Conservation (phyloP, 2,888 invertebrate genomes). For the Agapostemon virescens region DNA sequence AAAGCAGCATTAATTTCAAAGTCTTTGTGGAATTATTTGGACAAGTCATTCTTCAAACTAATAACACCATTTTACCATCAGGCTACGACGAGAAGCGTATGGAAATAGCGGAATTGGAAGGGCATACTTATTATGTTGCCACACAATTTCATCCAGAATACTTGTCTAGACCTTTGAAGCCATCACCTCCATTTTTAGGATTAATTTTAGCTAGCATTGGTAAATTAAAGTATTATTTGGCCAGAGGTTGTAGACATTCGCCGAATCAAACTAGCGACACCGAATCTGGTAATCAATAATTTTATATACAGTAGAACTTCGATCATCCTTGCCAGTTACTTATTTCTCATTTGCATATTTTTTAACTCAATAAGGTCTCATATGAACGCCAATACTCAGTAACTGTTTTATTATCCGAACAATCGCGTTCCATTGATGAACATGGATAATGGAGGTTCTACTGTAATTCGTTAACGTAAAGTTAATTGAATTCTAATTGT, state of each 20-base stretch:
- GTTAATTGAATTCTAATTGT: not conserved
- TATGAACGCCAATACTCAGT: too few species aligned
- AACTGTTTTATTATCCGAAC: too few species aligned
- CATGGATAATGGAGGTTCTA: too few species aligned
- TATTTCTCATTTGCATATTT: too few species aligned
- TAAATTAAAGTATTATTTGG: constrained; percentile 87
- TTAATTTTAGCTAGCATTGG: constrained; percentile 94
- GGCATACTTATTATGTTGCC: constrained; percentile 95
- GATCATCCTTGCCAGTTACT: too few species aligned
- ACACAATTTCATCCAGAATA: constrained; percentile 99
- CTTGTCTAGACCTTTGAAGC: constrained; percentile 92
- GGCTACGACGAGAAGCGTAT: constrained; percentile 92
- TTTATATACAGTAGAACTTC: too few species aligned
- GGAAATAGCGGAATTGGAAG: constrained; percentile 94
- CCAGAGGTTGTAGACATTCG: constrained; percentile 88
- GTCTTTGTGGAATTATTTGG: not conserved
- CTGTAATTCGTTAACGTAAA: too few species aligned
- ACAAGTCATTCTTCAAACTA: not conserved
- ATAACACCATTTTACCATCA: constrained; percentile 57
- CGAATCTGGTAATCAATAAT: constrained; percentile 82
- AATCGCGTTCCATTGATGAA: too few species aligned
- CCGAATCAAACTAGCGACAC: constrained; percentile 89
- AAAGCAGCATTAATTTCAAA: constrained; percentile 2
- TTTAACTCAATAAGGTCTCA: too few species aligned
- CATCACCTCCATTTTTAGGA: constrained; percentile 97